A percentile compares a stretch with the other conserved stretches of the same genome.
phyloP scores from a whole-genome alignment of 2,113 vertebrate genomes.

The Hoplias malabaricus region DNA sequence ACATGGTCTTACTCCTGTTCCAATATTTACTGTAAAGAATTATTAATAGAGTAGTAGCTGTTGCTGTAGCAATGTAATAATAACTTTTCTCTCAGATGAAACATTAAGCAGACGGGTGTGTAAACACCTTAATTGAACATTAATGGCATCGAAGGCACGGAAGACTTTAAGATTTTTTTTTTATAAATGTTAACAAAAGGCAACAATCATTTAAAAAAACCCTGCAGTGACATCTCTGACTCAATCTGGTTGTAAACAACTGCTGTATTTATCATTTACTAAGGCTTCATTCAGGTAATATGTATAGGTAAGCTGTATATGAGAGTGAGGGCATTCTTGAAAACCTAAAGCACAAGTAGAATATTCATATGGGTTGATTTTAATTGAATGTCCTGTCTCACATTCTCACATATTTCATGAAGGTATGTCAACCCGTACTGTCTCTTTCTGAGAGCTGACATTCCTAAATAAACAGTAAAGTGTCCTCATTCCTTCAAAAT shows the following conservation, averaged over 20 bases:
- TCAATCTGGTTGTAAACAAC: not conserved
- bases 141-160: not conserved
- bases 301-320: too few relatives aligned
- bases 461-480: not conserved
- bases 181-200: not conserved
- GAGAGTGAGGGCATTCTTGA: not conserved
- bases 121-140: not conserved
- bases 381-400: not conserved
- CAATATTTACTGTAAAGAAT: too few relatives aligned
- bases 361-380: not conserved
- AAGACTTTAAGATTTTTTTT: not conserved
- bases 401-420: not conserved
- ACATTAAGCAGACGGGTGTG: not conserved
- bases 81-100: not conserved
- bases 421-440: too few relatives aligned
- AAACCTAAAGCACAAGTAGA: not conserved
- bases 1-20: too few relatives aligned
- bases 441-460: not conserved
- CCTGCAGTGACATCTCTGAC: too few relatives aligned
- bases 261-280: not conserved
- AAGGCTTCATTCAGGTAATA: not conserved
- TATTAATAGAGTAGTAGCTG: too few relatives aligned
- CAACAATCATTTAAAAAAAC: not conserved
- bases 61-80: too few relatives aligned
- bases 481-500: not conserved